Evolutionary conservation across 2,797 vertebrate genomes (phyloP).

Genomic region (Antennarius maculatus): DNA sequence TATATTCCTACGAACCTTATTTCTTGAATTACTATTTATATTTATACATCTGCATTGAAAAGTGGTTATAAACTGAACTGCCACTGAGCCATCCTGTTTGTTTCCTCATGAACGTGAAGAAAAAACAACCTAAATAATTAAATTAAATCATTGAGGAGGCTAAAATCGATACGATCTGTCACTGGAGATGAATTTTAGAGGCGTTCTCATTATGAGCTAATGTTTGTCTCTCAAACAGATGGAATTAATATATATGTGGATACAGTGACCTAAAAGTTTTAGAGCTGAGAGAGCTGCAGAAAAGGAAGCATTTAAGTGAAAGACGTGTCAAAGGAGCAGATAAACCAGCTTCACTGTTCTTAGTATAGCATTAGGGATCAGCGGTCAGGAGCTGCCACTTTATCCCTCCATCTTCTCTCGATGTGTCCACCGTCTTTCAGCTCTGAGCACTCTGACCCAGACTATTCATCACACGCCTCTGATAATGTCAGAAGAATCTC

Average conservation of each 20-base stretch:
- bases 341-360: constrained; percentile 30
- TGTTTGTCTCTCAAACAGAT: neutral
- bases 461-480: constrained; percentile 33
- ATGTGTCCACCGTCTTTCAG: constrained; percentile 30
- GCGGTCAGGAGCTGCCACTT: constrained; percentile 29
- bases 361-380: constrained; percentile 45
- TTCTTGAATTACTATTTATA: no score
- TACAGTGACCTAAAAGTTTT: constrained; percentile 8
- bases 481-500: constrained; percentile 45
- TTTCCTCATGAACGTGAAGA: no score
- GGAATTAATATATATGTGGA: neutral
- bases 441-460: constrained; percentile 30
- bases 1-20: no score
- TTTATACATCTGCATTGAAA: no score
- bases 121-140: no score
- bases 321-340: constrained; percentile 22
- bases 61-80: no score
- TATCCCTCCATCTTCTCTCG: constrained; percentile 34
- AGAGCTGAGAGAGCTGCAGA: neutral
- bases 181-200: neutral
- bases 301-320: constrained; percentile 31
- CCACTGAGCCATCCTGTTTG: no score
- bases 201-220: neutral
- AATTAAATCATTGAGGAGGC: neutral
- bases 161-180: neutral